phyloP scores from a whole-genome alignment of 2,888 invertebrate species.

The Campoplex capitator region DNA sequence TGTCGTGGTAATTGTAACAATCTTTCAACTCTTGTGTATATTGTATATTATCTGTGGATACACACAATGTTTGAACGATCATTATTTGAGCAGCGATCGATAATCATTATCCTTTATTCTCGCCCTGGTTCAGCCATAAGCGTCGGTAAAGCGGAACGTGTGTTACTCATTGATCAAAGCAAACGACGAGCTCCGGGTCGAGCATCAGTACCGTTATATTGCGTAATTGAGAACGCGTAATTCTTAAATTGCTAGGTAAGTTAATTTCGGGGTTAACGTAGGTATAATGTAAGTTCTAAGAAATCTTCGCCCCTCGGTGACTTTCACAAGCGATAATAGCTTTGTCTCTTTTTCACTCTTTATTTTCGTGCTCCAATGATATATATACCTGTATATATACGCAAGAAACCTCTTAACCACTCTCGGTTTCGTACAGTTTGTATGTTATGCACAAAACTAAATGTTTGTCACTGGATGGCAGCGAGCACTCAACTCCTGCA shows the following conservation, averaged over 20 bases:
- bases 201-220: slow-evolving; percentile 8
- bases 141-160: slow-evolving; percentile 3
- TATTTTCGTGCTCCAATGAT: not conserved
- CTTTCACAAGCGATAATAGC: slow-evolving; percentile 53
- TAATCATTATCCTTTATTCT: slow-evolving; percentile 18
- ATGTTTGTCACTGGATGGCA: slow-evolving; percentile 36
- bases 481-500: slow-evolving; percentile 11
- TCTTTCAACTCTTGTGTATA: not conserved
- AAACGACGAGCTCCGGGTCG: slow-evolving; percentile 25
- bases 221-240: slow-evolving; percentile 52
- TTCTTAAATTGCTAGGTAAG: slow-evolving; percentile 47
- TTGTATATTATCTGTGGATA: not conserved
- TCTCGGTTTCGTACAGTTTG: slow-evolving; percentile 1
- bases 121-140: not conserved
- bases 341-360: slow-evolving; percentile 26
- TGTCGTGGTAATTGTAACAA: not conserved
- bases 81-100: slow-evolving; percentile 26
- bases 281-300: slow-evolving; percentile 43
- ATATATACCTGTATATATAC: not conserved
- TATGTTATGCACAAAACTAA: slow-evolving; percentile 22
- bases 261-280: slow-evolving; percentile 56
- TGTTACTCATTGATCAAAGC: slow-evolving; percentile 22
- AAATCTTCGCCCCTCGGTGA: slow-evolving; percentile 25
- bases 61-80: not conserved
- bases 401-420: slow-evolving; percentile 4